Evolutionary conservation across 2,113 vertebrate species (phyloP).

Genomic region (Antigone vipio): DNA sequence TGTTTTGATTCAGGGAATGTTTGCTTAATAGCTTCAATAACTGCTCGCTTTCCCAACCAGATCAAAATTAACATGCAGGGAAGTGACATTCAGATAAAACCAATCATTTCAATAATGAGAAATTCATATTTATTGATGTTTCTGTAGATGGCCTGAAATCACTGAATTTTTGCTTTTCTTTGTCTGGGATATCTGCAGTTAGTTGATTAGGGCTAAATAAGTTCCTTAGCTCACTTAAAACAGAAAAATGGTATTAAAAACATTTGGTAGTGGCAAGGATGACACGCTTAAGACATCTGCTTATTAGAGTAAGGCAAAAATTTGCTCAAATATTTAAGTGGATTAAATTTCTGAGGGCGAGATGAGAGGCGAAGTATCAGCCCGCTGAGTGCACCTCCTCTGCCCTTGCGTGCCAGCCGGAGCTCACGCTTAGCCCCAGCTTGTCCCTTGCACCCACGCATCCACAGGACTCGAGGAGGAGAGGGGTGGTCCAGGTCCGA

Average conservation of each 20-base stretch:
- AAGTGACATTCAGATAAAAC: background rate
- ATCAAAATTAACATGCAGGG: background rate
- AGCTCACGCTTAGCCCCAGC: background rate
- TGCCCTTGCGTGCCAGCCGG: background rate
- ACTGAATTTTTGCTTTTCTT: background rate
- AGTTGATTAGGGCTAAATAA: background rate
- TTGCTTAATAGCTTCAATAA: conserved; percentile 23
- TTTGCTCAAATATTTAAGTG: background rate
- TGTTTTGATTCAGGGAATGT: background rate
- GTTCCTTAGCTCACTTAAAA: background rate
- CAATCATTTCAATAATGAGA: background rate
- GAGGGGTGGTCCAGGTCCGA: background rate
- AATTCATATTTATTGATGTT: background rate
- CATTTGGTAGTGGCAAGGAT: background rate
- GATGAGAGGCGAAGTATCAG: background rate
- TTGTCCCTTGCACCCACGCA: background rate
- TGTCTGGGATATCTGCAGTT: background rate
- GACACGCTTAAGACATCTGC: background rate
- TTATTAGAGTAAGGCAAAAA: background rate
- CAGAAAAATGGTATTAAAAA: background rate
- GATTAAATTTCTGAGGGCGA: background rate
- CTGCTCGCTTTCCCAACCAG: background rate
- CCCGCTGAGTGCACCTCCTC: background rate
- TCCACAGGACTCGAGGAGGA: background rate
- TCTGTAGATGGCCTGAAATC: background rate